Base-by-base conservation (phyloP, 1,140 invertebrate genomes). In the Nasonia longicornis region DNA sequence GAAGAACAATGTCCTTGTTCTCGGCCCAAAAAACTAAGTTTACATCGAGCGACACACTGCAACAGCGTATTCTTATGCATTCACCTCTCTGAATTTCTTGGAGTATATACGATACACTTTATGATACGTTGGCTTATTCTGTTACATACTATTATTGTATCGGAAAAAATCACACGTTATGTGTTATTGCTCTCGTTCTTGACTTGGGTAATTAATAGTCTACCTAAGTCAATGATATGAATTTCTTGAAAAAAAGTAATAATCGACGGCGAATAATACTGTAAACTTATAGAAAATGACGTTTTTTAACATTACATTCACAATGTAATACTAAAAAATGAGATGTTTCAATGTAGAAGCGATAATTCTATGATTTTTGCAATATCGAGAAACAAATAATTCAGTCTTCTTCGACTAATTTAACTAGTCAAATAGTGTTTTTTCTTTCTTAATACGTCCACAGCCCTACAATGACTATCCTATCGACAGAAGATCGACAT, bases 141-240 rank as follows among this genome's bases (percentile, higher is more conserved):
- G 63, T 75, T 75, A 75, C 11, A 22, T 74, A 74, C 4, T 26
- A 31, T 35, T 75, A 75, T 63, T 75, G 29, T n/a, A 63, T 75
- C 35, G 35, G 12, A 22, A 29, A 63, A 10, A 63, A 74, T 74
- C 1, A 63, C n/a, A 75, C 16, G 58, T 48, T 63, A 48, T 63
- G 26, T 74, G 6, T 8, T 75, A 75, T 75, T 75, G 52, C 73
- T 35, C 63, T 58, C 4, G 52, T 58, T 20, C 20, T 58, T 63
- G 26, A 75, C 58, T 75, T 75, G 8, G 58, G 58, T 63, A 63
- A 31, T 63, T 74, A 7, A 22, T 58, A 31, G 31, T 52, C 6
- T 73, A 22, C 16, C 16, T 20, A n/a, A n/a, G 52, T 58, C 52
- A 58, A 58, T 1, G 52, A 58, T 58, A 20, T n/a, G 38, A 58